These are phyloP conservation scores for Alligator mississippiensis DNA, from an alignment of 2,113 vertebrate genomes.

Conservation along the genomic window DNA sequence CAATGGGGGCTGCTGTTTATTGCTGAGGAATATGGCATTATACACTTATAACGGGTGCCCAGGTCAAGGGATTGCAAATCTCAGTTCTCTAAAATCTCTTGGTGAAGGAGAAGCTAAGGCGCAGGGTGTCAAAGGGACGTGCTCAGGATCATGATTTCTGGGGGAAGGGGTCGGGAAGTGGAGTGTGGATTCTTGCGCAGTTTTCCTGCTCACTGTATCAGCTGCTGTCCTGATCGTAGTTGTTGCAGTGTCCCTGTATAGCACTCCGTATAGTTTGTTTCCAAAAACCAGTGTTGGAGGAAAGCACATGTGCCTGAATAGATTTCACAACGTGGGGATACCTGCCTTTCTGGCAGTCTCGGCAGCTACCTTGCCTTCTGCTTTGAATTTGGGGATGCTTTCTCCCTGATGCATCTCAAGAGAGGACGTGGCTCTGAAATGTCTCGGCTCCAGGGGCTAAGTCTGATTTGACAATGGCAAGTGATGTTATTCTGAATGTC, in stretches of 20 bases:
- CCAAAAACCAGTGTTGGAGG: not conserved
- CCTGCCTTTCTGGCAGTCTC: accelerated
- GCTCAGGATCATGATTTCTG: not conserved
- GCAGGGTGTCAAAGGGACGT: accelerated
- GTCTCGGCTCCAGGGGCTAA: not conserved
- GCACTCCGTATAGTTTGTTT: not conserved
- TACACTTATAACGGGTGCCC: too few relatives aligned
- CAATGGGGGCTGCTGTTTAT: too few relatives aligned
- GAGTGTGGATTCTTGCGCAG: accelerated
- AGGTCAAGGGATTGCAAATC: too few relatives aligned
- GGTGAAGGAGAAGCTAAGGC: not conserved
- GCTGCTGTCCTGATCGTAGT: not conserved
- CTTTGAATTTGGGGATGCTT: not conserved
- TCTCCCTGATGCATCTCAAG: not conserved
- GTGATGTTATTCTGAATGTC: not conserved
- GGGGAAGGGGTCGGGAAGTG: not conserved
- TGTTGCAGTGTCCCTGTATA: not conserved
- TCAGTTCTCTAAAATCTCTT: not conserved
- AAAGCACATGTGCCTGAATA: accelerated
- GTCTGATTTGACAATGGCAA: not conserved
- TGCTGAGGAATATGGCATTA: too few relatives aligned
- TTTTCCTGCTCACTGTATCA: not conserved
- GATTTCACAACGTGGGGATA: accelerated
- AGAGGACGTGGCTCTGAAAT: not conserved
- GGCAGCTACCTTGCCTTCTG: not conserved